Conservation (phyloP, 2,113 vertebrate genomes). For the Ailuropoda melanoleuca region DNA sequence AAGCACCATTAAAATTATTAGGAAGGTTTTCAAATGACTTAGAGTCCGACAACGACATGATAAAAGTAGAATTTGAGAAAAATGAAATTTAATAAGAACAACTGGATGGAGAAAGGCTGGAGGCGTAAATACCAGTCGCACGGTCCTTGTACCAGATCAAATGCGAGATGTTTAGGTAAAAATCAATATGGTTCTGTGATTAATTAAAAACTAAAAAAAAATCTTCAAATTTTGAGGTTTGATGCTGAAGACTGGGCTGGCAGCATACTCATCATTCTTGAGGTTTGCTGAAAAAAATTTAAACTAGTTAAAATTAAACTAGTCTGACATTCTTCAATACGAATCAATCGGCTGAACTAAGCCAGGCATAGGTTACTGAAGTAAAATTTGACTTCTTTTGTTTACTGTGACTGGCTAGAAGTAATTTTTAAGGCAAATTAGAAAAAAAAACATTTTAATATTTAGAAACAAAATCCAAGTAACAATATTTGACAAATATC, state of each 20-base stretch:
- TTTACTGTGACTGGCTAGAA: background rate
- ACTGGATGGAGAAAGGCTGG: background rate
- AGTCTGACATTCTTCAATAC: background rate
- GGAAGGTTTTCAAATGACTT: background rate
- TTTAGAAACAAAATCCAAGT: background rate
- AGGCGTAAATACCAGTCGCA: background rate
- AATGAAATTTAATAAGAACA: background rate
- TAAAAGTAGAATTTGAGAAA: background rate
- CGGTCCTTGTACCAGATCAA: background rate
- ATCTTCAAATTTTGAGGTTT: slow-evolving; percentile 5
- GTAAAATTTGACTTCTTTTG: background rate
- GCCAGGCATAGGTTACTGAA: background rate
- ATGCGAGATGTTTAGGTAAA: background rate
- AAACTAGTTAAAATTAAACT: background rate
- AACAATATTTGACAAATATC: background rate
- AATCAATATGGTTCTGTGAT: background rate
- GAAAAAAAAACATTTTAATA: background rate
- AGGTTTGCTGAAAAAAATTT: background rate
- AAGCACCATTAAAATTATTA: background rate
- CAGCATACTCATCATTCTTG: background rate
- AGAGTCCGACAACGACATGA: background rate
- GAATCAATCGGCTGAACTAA: background rate
- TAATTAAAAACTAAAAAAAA: background rate
- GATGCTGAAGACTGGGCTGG: background rate
- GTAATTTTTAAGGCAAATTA: background rate